A percentile compares a stretch with the other conserved stretches of the same genome.
phyloP scores from a whole-genome alignment of 2,797 vertebrate species.

The Paramormyrops hopkinsi region DNA sequence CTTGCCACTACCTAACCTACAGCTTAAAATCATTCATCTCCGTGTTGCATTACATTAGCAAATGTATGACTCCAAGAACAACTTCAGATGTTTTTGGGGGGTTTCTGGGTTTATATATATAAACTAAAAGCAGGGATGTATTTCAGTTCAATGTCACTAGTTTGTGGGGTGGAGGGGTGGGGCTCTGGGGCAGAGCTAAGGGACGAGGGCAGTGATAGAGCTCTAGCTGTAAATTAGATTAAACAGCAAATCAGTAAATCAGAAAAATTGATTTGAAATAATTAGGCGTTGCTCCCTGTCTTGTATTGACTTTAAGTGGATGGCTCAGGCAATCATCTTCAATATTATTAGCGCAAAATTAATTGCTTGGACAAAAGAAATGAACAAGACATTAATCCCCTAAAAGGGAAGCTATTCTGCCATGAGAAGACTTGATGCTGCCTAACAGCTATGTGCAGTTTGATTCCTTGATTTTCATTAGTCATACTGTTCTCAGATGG shows the following conservation, averaged over 20 bases:
- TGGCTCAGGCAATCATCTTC: not conserved
- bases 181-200: not conserved
- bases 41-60: not conserved
- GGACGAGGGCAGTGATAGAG: not conserved
- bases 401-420: not conserved
- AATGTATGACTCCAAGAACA: not conserved
- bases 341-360: slow-evolving; percentile 11
- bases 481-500: not conserved
- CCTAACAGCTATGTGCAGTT: not conserved
- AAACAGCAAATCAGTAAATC: not conserved
- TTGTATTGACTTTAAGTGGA: not conserved
- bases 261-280: not conserved
- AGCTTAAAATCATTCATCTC: not conserved
- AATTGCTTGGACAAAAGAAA: slow-evolving; percentile 11
- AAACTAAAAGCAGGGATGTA: not conserved
- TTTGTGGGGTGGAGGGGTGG: not conserved
- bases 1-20: not conserved
- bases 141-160: not conserved
- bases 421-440: not conserved
- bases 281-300: not conserved
- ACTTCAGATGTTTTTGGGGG: not conserved
- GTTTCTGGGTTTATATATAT: not conserved
- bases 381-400: not conserved
- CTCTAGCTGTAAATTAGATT: not conserved
- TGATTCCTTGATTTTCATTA: not conserved